Evolutionary conservation across 1,140 invertebrate genomes (phyloP).

Genomic region (Drosophila fuyamai): DNA sequence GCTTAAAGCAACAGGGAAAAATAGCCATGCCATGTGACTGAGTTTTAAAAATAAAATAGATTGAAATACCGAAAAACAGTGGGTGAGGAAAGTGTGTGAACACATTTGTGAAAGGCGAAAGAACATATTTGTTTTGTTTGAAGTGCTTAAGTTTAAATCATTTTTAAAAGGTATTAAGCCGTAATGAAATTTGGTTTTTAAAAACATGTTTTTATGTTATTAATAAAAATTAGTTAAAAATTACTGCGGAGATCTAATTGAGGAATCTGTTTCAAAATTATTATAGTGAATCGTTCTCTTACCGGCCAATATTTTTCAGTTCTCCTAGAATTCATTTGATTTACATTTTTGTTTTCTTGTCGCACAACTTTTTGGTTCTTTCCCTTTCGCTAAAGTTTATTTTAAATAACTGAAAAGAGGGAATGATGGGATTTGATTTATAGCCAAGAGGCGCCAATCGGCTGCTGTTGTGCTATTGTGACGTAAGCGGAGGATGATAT

Average conservation of each 20-base stretch:
- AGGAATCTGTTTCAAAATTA: neutral
- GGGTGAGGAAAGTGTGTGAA: neutral
- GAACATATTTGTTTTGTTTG: neutral
- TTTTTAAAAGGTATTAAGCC: too few relatives aligned
- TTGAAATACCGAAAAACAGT: constrained; percentile 4
- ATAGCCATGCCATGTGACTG: constrained; percentile 23
- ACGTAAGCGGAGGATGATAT: constrained; percentile 40
- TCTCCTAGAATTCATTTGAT: neutral
- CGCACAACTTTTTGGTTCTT: constrained; percentile 6
- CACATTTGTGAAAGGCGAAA: neutral
- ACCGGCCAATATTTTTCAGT: neutral
- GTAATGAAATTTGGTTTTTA: too few relatives aligned
- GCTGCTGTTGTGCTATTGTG: constrained; percentile 38
- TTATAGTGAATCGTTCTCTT: neutral
- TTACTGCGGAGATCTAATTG: too few relatives aligned
- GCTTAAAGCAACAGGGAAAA: constrained; percentile 8
- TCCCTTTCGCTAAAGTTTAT: constrained; percentile 15
- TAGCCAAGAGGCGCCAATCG: constrained; percentile 42
- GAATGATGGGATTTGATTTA: constrained; percentile 48
- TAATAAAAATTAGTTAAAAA: too few relatives aligned
- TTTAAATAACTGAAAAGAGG: constrained; percentile 39
- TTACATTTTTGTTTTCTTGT: constrained; percentile 21
- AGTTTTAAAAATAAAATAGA: constrained; percentile 26
- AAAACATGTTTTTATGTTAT: too few relatives aligned
- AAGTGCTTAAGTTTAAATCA: neutral